Base-by-base conservation (phyloP, 2,888 invertebrate species). In the Drosophila picticornis region DNA sequence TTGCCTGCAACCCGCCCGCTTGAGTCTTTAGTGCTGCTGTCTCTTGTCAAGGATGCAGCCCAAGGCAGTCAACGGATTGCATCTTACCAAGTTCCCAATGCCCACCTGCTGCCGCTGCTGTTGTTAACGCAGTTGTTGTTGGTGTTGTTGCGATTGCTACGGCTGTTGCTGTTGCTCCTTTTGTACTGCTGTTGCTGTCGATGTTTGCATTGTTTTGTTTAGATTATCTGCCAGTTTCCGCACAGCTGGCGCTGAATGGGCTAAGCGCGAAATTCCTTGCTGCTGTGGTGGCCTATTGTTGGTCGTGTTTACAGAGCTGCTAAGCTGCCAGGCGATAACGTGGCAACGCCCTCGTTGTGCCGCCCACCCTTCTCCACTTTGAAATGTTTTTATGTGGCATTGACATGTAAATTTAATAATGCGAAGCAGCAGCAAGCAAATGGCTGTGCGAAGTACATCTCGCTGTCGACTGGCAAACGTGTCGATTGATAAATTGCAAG, bases 241-340 rank as follows among this genome's bases (percentile, higher is more conserved):
- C 79, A 72, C 80, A 82, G 75, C 78, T 82, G 84, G 75, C 87
- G 80, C 64, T 46, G 71, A 76, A 76, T 76, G 67, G 63, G 64
- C 65, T 56, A 52, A 71, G 22, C 50, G 57, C 46, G 67, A 65
- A 65, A 71, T 68, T 56, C 13, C 38, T 16, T 36, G 55, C 43
- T 29, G 38, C 60, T 59, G 40, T 32, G 55, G 52, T 29, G 50
- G 50, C 22, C 36, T 55, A 62, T 71, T 78, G 67, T 70, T 52
- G 61, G 25, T 29, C 55, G 43, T 69, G 53, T 70, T 72, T 74
- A 72, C 72, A 63, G 58, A 73, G 68, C 72, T 68, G 67, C 68
- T 73, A 58, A 43, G 74, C 62, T 55, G 34, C 50, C 64, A 43
- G 29, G 50, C 25, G 40, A 52, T 27, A 22, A 56, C 40, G 16